Evolutionary conservation across 2,797 vertebrate species (phyloP).

Genomic region (Rallus crepitans): DNA sequence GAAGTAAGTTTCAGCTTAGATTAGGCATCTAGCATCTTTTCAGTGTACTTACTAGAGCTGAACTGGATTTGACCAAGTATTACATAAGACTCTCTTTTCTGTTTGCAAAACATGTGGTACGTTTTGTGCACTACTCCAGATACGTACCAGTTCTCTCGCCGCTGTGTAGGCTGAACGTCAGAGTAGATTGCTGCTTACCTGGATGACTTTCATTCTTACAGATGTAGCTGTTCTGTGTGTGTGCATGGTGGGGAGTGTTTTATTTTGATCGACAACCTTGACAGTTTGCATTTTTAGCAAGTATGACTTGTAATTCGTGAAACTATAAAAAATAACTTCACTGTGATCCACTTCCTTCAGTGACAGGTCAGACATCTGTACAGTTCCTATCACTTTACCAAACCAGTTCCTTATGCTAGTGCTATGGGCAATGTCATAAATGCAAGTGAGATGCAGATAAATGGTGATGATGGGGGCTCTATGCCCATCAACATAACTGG

Average conservation of each 20-base stretch:
- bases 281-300: background rate
- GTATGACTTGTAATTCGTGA: background rate
- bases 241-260: background rate
- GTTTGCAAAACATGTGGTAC: background rate
- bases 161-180: background rate
- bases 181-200: background rate
- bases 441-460: background rate
- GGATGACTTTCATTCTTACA: background rate
- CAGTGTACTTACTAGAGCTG: background rate
- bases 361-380: background rate
- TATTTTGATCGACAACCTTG: background rate
- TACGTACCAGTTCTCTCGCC: background rate
- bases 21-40: background rate
- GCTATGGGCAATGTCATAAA: background rate
- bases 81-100: background rate
- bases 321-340: background rate
- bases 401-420: background rate
- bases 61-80: background rate
- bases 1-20: background rate
- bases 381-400: background rate
- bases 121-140: background rate
- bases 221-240: background rate
- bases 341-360: background rate
- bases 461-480: background rate
- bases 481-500: background rate